A percentile compares a stretch with the other conserved stretches of the same genome.
Evolutionary conservation across 2,888 invertebrate genomes (phyloP).

Genomic region (Falcaria lacertinaria): DNA sequence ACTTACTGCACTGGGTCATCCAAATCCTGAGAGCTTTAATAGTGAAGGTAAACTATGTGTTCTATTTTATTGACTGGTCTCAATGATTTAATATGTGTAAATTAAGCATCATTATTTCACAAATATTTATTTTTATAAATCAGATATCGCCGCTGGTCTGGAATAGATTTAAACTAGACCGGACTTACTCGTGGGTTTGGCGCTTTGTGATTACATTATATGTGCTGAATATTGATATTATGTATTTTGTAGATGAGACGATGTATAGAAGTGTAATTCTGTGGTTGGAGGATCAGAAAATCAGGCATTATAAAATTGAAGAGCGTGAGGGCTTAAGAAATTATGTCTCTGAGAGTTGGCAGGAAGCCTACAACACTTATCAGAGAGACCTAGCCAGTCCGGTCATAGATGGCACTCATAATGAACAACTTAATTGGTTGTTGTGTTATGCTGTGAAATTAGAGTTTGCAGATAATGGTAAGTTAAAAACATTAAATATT

Average conservation of each 20-base stretch:
- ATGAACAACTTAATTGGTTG: constrained; percentile 91
- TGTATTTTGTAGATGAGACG: constrained; percentile 83
- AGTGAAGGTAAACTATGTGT: constrained; percentile 80
- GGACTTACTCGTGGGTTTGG: too few relatives aligned
- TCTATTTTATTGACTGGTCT: too few relatives aligned
- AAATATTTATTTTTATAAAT: too few relatives aligned
- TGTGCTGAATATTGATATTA: too few relatives aligned
- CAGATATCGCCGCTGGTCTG: too few relatives aligned
- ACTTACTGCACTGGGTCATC: constrained; percentile 88
- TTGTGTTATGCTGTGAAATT: constrained; percentile 90
- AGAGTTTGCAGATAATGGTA: constrained; percentile 90
- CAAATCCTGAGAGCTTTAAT: constrained; percentile 85
- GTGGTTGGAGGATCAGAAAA: constrained; percentile 97
- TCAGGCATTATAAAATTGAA: constrained; percentile 91
- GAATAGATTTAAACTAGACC: too few relatives aligned
- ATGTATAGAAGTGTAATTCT: constrained; percentile 89
- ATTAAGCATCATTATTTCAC: too few relatives aligned
- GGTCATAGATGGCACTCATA: constrained; percentile 68
- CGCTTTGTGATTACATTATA: too few relatives aligned
- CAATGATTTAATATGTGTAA: too few relatives aligned
- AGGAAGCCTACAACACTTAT: constrained; percentile 84
- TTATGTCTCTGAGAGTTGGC: constrained; percentile 85
- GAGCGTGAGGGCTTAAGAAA: constrained; percentile 87
- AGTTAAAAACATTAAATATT: too few relatives aligned
- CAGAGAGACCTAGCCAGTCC: constrained; percentile 88